phyloP scores from a whole-genome alignment of 2,797 vertebrate species.

The Hapalemur alaotrensis region DNA sequence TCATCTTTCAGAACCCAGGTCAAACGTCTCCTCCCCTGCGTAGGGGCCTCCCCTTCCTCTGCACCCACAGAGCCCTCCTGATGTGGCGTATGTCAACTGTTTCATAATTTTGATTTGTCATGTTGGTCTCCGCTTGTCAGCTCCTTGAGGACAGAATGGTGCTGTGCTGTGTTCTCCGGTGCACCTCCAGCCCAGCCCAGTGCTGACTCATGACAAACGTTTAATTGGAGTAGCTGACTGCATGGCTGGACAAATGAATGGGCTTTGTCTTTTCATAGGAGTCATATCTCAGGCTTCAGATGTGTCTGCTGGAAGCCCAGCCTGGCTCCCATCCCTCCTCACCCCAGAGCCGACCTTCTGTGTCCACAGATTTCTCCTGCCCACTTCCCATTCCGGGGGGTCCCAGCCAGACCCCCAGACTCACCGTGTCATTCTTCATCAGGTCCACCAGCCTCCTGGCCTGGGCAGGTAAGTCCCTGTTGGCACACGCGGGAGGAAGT shows the following conservation, averaged over 20 bases:
- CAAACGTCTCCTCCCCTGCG: background rate
- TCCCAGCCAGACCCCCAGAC: conserved; percentile 41
- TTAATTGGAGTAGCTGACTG: background rate
- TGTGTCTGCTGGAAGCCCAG: background rate
- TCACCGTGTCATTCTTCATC: conserved; percentile 83
- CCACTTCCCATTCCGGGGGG: background rate
- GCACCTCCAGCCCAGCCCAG: background rate
- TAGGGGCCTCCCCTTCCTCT: background rate
- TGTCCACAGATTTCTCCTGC: background rate
- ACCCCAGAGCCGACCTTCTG: background rate
- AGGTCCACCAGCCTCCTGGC: conserved; percentile 75
- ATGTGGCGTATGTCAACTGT: background rate
- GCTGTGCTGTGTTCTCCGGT: too few relatives aligned
- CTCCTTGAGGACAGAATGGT: background rate
- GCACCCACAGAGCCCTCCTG: background rate
- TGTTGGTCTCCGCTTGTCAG: background rate
- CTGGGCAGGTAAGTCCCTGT: conserved; percentile 80
- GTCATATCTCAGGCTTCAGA: background rate
- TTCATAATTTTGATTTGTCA: background rate
- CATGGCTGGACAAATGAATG: background rate
- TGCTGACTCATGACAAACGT: too few relatives aligned
- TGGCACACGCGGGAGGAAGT: conserved; percentile 48
- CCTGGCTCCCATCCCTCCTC: background rate
- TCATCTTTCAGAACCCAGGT: background rate
- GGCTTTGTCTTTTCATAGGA: background rate